Conservation (phyloP, 2,113 vertebrate species). For the Arizona elegans region DNA sequence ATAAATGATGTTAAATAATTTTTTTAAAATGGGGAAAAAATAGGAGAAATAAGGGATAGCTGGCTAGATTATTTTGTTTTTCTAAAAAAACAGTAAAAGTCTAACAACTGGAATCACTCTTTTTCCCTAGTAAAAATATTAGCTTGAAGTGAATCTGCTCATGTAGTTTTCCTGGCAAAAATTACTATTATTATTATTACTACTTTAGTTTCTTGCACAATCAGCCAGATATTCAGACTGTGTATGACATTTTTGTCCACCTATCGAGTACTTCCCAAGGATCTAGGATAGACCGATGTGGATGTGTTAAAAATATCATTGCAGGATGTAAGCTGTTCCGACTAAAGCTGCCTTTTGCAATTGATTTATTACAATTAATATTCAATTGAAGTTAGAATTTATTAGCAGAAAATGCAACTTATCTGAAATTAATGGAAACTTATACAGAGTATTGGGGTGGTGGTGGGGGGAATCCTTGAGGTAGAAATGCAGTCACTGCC, state of each 20-base stretch:
- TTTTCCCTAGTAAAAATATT: not conserved
- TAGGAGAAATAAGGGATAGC: constrained; percentile 13
- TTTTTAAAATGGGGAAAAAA: no score
- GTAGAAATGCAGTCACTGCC: not conserved
- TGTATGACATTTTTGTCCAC: not conserved
- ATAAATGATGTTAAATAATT: no score
- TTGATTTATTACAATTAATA: not conserved
- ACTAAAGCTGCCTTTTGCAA: not conserved
- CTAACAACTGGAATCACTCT: constrained; percentile 56
- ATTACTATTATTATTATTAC: not conserved
- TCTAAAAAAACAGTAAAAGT: constrained; percentile 58
- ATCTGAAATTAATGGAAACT: not conserved
- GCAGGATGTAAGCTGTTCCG: not conserved
- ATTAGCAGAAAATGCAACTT: constrained; percentile 43
- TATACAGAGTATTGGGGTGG: not conserved
- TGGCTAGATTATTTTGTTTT: constrained; percentile 50
- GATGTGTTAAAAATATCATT: not conserved
- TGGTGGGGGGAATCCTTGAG: not conserved
- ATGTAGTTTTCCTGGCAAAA: not conserved
- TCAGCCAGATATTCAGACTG: not conserved
- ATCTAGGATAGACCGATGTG: not conserved
- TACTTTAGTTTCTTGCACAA: not conserved
- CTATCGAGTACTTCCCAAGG: not conserved
- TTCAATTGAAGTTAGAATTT: constrained; percentile 40
- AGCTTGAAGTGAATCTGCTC: not conserved